Percentiles rank a stretch among this genome's conserved stretches.
Conservation (phyloP, 2,113 vertebrate species). For the Pomatorhinus ruficollis region DNA sequence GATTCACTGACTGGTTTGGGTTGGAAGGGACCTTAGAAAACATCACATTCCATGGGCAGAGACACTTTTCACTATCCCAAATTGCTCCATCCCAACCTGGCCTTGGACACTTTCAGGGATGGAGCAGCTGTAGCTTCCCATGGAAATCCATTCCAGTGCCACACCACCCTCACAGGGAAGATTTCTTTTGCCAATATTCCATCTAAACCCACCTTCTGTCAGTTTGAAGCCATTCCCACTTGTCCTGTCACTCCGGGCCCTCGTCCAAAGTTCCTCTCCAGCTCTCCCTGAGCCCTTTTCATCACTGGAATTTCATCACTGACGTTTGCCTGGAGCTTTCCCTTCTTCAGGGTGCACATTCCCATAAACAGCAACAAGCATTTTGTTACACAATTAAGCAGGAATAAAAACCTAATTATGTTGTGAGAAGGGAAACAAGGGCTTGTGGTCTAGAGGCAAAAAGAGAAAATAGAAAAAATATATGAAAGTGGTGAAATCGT, state of each 20-base stretch:
- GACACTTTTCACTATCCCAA: background rate
- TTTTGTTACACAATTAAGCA: background rate
- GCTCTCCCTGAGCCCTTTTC: background rate
- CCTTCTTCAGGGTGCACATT: background rate
- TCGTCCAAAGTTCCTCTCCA: background rate
- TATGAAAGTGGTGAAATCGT: accelerated
- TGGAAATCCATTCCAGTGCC: background rate
- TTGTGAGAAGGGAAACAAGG: background rate
- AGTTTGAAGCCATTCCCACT: background rate
- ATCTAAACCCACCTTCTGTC: background rate
- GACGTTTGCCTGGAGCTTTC: background rate
- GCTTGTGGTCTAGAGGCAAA: background rate
- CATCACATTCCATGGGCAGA: background rate
- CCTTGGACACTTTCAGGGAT: background rate
- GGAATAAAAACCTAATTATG: background rate
- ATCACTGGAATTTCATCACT: background rate
- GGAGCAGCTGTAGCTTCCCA: background rate
- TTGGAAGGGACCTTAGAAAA: background rate
- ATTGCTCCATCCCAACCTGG: background rate
- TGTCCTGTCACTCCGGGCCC: background rate
- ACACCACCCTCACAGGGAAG: background rate
- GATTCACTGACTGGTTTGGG: background rate
- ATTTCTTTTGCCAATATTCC: background rate
- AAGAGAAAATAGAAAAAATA: background rate
- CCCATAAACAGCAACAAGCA: background rate